Base-by-base conservation (phyloP, 2,888 invertebrate genomes). In the Prenolepis imparis region DNA sequence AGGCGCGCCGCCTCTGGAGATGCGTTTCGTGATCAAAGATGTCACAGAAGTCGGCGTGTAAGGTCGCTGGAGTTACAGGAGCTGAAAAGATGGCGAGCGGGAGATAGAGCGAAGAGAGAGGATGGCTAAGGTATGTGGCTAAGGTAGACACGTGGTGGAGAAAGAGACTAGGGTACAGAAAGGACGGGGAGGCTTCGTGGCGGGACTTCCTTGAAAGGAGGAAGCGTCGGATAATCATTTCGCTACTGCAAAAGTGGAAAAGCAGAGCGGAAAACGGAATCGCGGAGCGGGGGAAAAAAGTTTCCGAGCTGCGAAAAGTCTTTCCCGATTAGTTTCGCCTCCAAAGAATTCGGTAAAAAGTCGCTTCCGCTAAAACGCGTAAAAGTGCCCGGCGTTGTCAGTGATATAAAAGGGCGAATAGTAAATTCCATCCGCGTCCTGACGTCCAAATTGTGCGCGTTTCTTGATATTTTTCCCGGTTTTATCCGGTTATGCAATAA, bases 21-120 rank as follows among this genome's bases (percentile, higher is more conserved):
- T 59, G 78, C 89, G 91, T 90, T 90, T 91, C 32, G 91, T 94
- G 93, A 93, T 93, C 93, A 94, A 93, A 94, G 94, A 93, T 93
- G 93, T 92, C 91, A 90, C 88, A 88, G 88, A 85, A 90, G 81
- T 81, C 85, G 85, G 86, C 85, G 70, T 73, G 63, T 66, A 80
- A 82, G 84, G 88, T 61, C 82, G 80, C 75, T 84, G 84, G 81
- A 77, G 28, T 3, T 64, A 81, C 28, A 28, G 83, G 83, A 83
- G 80, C 67, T 48, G 81, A 82, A 55, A 72, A 84, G 83, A 81
- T 59, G 84, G 68, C 48, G 77, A 82, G 72, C 61, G 59, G 21
- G 15, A 81, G 77, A 81, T 77, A 75, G 48, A 55, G 77, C 44
- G 41, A 59, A 59, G n/a, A 44, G 32, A 18, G 24, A n/a, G n/a